Evolutionary conservation across 2,797 vertebrate species (phyloP), one percentile per base, ranked within the genome.

Genomic region (Sparidentex hasta): DNA sequence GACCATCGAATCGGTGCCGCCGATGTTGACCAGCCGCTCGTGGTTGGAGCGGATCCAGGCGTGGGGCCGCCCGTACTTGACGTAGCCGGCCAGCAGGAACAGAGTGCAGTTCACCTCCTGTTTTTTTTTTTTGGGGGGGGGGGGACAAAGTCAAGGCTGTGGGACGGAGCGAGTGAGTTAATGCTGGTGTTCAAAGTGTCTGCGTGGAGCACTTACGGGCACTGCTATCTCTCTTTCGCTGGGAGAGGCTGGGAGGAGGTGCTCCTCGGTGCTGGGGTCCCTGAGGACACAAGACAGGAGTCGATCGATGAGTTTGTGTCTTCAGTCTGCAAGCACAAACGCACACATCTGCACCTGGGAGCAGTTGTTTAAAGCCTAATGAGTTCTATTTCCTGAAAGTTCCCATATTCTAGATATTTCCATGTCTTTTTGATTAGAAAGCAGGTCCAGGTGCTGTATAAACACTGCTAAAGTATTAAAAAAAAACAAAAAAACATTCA

Each of bases 41-140:
- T 96, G 96, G 77, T 96, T 96, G 88, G 96, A 96, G 81, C 96
- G 94, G 27, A 96, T 96, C 95, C 96, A 96, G 65, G 95, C 94
- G 68, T 96, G 93, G 48, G 95, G 95, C 6, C 94, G 94, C 1
- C 95, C 95, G 54, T 96, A 96, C 74, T 94, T 96, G 73, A 95
- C 87, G 43, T 96, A 96, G 48, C 95, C 95, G 1, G 95, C 96
- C 93, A 96, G 48, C 68, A 96, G 70, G 80, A 96, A 96, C 59
- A 96, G 92, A 77, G 95, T 96, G 91, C 95, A 96, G 87, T 96
- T 96, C 20, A 96, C 89, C 92, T 96, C 95, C 96, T 96, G 88
- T 56, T 3, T 11, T 3, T 3, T 3, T n/a, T n/a, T n/a, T n/a
- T n/a, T n/a, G 29, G 29, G 3, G 5, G 29, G 29, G 33, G 58